Evolutionary conservation across 2,888 invertebrate genomes (phyloP), one percentile per base, ranked within the genome.

Genomic region (Carpatolechia fugitivella): DNA sequence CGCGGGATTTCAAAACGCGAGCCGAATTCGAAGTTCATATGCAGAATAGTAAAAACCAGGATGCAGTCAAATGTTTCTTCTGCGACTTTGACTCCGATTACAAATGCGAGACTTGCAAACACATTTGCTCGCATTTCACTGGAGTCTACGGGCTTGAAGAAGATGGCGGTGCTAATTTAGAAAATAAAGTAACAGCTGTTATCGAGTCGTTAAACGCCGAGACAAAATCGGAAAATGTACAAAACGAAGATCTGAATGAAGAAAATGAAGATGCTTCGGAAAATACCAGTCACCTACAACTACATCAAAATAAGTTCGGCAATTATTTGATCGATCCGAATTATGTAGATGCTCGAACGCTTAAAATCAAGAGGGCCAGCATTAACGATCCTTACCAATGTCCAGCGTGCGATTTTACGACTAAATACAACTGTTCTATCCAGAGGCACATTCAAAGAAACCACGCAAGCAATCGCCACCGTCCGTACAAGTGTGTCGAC

Each of bases 391-490:
- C 83, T 0, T 87, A 78, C 52, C 68, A 79, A 54, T 87, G 86
- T 8, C 66, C 68, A 0, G 70, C 74, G 60, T 87, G 86, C 49
- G 60, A 48, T 0, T 87, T 83, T 49, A 65, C 68, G 0, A 78
- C 86, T 0, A 78, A 75, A 14, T 85, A 78, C 53, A 85, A 85
- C 44, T 81, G 85, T 0, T 76, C 82, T 0, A 85, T 87, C 0
- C 84, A 82, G 52, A 68, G 85, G 0, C 86, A 87, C 52, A 85
- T 70, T 7, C 85, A 84, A 57, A 59, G 86, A 2, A 79, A 75
- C 14, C 86, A 87, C 57, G 82, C 82, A 0, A 78, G 76, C 0
- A 62, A 56, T 0, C 61, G 76, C 0, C 74, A 73, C 16, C 60
- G 77, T 2, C 86, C 86, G 0, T 87, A 77, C 55, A 80, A 80